phyloP scores from a whole-genome alignment of 2,888 invertebrate species.

The Eristalis arbustorum region DNA sequence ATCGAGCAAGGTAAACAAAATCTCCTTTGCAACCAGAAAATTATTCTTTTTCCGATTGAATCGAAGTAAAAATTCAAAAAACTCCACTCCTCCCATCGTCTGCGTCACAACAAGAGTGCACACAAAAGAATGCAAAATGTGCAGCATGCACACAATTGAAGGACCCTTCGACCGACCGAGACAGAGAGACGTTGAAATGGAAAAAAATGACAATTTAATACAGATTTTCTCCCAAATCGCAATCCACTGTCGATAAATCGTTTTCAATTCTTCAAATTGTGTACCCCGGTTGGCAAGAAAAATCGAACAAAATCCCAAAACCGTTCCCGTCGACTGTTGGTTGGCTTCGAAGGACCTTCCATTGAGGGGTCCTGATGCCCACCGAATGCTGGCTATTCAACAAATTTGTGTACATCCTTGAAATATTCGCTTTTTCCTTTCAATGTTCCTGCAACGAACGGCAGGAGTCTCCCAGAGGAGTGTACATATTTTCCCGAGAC shows the following conservation, averaged over 20 bases:
- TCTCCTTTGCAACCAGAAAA: too few relatives aligned
- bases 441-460: neutral
- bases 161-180: neutral
- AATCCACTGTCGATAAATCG: slow-evolving; percentile 20
- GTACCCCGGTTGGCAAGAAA: slow-evolving; percentile 27
- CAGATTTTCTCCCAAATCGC: slow-evolving; percentile 8
- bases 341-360: neutral
- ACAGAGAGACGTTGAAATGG: neutral
- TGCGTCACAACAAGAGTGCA: neutral
- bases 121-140: slow-evolving; percentile 53
- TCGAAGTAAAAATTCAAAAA: too few relatives aligned
- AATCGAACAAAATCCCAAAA: slow-evolving; percentile 3
- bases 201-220: slow-evolving; percentile 35
- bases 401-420: neutral
- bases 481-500: neutral
- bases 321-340: slow-evolving; percentile 20
- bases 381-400: neutral
- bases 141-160: slow-evolving; percentile 14
- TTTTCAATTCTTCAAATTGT: slow-evolving; percentile 53
- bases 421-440: neutral
- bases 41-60: too few relatives aligned
- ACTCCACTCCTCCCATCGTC: too few relatives aligned
- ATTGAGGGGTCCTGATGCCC: neutral
- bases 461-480: neutral
- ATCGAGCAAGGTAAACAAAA: too few relatives aligned